Conservation (phyloP, 2,888 invertebrate genomes). For the Oligia latruncula region DNA sequence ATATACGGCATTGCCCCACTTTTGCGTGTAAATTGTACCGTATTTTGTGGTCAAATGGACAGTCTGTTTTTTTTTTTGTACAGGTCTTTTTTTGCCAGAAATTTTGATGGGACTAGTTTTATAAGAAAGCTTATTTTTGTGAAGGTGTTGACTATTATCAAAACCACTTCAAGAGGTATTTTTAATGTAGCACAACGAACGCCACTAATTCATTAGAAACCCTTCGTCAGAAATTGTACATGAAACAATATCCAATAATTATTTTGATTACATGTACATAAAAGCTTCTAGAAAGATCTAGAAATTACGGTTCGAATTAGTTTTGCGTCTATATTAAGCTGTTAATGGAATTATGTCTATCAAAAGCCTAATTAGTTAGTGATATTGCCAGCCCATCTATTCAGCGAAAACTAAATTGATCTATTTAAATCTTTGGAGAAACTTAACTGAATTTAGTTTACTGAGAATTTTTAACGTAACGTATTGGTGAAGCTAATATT, state of each 20-base stretch:
- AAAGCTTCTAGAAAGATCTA: conserved; percentile 2
- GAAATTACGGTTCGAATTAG: background rate
- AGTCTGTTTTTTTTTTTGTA: background rate
- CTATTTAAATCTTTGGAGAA: background rate
- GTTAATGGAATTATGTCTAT: background rate
- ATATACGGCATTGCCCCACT: conserved; percentile 50
- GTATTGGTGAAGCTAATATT: background rate
- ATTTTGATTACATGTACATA: background rate
- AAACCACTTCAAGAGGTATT: background rate
- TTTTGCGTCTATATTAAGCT: background rate
- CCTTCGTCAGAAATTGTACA: conserved; percentile 1
- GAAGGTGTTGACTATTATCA: background rate
- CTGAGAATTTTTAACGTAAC: background rate
- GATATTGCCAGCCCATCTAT: background rate
- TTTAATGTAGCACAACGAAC: background rate
- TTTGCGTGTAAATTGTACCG: conserved; percentile 53
- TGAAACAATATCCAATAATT: conserved; percentile 23
- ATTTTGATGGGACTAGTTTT: background rate
- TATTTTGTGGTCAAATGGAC: conserved; percentile 31
- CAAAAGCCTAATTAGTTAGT: background rate
- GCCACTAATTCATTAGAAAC: background rate
- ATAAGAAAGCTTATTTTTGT: background rate
- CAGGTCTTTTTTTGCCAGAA: background rate
- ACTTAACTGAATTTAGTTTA: background rate
- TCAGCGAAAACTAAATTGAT: background rate